Percentiles rank a stretch among this genome's conserved stretches.
These are phyloP conservation scores for Odocoileus hemionus DNA, from an alignment of 2,113 vertebrate species.

Conservation along the genomic window DNA sequence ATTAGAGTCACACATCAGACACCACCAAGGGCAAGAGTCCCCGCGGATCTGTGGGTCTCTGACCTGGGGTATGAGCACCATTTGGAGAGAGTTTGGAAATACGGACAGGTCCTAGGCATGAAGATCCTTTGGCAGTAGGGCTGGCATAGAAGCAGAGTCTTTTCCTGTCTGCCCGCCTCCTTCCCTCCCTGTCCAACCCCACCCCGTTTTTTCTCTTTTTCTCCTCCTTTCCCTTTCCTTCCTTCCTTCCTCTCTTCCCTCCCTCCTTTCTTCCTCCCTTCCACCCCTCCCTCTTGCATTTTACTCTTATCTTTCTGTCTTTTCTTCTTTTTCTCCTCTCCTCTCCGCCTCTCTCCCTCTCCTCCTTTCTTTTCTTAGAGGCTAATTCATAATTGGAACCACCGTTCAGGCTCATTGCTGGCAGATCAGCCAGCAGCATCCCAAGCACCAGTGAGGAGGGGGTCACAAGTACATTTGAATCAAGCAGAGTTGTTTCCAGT, in stretches of 20 bases:
- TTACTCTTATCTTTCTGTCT: background rate
- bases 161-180: background rate
- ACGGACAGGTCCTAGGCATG: background rate
- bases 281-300: background rate
- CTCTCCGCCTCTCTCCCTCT: background rate
- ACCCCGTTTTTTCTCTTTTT: rapidly evolving
- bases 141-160: background rate
- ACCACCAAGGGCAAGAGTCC: background rate
- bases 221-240: rapidly evolving
- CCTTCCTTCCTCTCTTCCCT: rapidly evolving
- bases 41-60: background rate
- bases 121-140: background rate
- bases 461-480: background rate
- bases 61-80: background rate
- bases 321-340: rapidly evolving
- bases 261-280: rapidly evolving
- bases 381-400: background rate
- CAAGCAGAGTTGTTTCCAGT: background rate
- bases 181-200: background rate
- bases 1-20: background rate
- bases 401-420: background rate
- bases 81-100: background rate
- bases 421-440: background rate
- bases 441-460: background rate
- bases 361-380: background rate